phyloP scores from a whole-genome alignment of 2,797 vertebrate species.

The Paratrypauchen microcephalus region DNA sequence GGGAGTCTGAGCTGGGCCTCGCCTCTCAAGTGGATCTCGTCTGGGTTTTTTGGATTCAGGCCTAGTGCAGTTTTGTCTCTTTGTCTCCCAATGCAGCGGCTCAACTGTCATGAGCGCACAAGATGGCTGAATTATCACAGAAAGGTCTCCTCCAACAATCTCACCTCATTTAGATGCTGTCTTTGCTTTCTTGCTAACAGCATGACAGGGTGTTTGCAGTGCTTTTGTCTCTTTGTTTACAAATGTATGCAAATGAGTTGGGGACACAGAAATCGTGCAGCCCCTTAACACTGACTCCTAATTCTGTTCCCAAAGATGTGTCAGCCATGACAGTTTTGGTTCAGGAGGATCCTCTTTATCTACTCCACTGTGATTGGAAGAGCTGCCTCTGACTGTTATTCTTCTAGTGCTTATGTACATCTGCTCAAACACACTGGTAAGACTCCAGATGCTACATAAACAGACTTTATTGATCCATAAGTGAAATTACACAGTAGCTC shows the following conservation, averaged over 20 bases:
- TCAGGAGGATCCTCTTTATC: constrained; percentile 42
- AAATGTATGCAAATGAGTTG: constrained; percentile 62
- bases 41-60: constrained; percentile 26
- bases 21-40: constrained; percentile 28
- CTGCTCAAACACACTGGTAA: constrained; percentile 11
- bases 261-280: constrained; percentile 24
- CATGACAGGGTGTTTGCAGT: constrained; percentile 22
- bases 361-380: constrained; percentile 48
- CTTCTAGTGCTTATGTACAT: constrained; percentile 12
- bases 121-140: constrained; percentile 62
- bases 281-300: constrained; percentile 40
- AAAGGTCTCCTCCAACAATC: constrained; percentile 56
- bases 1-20: constrained; percentile 20
- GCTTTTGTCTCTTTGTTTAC: constrained; percentile 55
- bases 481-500: too few relatives aligned
- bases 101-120: constrained; percentile 48
- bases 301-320: constrained; percentile 50
- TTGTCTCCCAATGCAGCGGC: constrained; percentile 40
- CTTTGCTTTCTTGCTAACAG: constrained; percentile 42
- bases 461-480: too few relatives aligned
- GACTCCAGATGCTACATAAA: not conserved
- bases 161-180: constrained; percentile 63
- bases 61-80: constrained; percentile 32
- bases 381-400: constrained; percentile 44
- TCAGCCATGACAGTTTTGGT: constrained; percentile 48